Evolutionary conservation across 2,888 invertebrate genomes (phyloP).

Genomic region (Gymnosoma rotundatum): DNA sequence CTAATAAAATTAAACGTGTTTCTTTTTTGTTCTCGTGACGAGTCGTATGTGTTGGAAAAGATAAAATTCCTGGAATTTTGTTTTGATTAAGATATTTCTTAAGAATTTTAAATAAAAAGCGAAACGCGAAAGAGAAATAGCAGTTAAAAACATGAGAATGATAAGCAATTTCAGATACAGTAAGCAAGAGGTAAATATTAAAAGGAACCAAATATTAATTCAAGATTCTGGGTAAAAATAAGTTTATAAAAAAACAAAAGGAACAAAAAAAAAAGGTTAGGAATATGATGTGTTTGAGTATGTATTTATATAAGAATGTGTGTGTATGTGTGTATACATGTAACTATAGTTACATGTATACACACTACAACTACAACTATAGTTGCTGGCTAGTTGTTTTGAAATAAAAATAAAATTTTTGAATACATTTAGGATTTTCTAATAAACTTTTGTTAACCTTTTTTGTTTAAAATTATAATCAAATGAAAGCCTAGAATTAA

Average conservation of each 20-base stretch:
- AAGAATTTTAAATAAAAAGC: constrained; percentile 64
- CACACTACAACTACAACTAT: too few relatives aligned
- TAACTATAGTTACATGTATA: too few relatives aligned
- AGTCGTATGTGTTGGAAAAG: constrained; percentile 42
- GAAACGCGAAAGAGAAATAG: constrained; percentile 38
- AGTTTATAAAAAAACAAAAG: constrained; percentile 8
- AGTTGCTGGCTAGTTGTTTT: background rate
- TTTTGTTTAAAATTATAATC: too few relatives aligned
- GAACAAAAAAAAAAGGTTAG: constrained; percentile 15
- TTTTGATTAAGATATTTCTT: constrained; percentile 71
- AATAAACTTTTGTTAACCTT: too few relatives aligned
- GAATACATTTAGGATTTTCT: too few relatives aligned
- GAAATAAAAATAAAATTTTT: background rate
- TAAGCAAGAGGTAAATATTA: constrained; percentile 4
- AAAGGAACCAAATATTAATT: constrained; percentile 54
- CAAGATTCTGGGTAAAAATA: constrained; percentile 48
- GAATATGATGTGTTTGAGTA: background rate
- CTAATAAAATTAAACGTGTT: constrained; percentile 51
- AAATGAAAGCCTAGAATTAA: too few relatives aligned
- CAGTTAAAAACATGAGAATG: constrained; percentile 35
- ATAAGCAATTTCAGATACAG: constrained; percentile 9
- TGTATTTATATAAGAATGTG: too few relatives aligned
- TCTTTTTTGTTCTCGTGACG: background rate
- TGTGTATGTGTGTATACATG: background rate
- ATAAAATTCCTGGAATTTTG: constrained; percentile 68